Evolutionary conservation across 2,113 vertebrate species (phyloP).

Genomic region (Acrocephalus kingi): DNA sequence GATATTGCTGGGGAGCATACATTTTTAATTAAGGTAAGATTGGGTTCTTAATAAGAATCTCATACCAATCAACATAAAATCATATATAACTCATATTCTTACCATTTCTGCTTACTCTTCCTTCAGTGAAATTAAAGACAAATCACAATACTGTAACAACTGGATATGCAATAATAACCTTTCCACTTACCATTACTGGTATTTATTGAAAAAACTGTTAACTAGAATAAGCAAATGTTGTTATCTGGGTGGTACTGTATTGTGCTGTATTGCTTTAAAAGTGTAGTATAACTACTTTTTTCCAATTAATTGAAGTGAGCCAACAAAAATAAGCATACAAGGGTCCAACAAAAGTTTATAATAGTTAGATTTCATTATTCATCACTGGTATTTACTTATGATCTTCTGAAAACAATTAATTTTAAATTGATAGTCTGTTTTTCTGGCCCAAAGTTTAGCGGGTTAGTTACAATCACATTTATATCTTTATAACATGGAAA

Average conservation of each 20-base stretch:
- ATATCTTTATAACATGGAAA: neutral
- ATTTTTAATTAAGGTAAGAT: neutral
- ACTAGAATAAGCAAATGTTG: neutral
- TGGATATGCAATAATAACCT: neutral
- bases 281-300: neutral
- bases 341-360: neutral
- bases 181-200: neutral
- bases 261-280: neutral
- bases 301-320: neutral
- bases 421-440: neutral
- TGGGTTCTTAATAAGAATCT: neutral
- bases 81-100: neutral
- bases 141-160: neutral
- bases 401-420: neutral
- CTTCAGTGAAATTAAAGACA: neutral
- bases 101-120: neutral
- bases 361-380: neutral
- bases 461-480: neutral
- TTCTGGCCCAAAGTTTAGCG: neutral
- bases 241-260: neutral
- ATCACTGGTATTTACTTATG: neutral
- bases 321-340: neutral
- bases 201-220: neutral
- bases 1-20: neutral
- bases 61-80: neutral